These are phyloP conservation scores for Keiferia lycopersicella DNA, from an alignment of 2,888 invertebrate species.

Conservation along the genomic window DNA sequence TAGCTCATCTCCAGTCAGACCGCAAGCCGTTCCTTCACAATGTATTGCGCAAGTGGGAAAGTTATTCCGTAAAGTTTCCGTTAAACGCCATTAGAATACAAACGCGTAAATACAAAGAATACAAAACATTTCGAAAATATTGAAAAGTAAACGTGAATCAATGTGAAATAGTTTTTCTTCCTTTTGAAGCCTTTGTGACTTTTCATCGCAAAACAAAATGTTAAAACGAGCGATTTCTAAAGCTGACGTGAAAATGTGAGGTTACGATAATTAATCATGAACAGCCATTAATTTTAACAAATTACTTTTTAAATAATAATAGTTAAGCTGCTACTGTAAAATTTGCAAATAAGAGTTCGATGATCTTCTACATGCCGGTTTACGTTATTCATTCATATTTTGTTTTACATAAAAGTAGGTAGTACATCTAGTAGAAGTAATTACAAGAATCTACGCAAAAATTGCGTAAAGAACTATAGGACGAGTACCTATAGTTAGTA, in stretches of 20 bases:
- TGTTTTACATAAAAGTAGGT: too few relatives aligned
- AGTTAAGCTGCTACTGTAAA: background rate
- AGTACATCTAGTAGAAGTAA: too few relatives aligned
- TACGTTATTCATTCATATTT: too few relatives aligned
- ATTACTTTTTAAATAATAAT: background rate
- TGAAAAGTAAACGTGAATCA: background rate
- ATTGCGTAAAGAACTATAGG: too few relatives aligned
- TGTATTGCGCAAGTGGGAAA: slow-evolving; percentile 23
- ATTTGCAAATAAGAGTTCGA: background rate
- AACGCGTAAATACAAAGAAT: background rate
- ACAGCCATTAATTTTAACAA: background rate
- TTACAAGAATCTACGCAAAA: too few relatives aligned
- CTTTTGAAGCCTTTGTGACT: background rate
- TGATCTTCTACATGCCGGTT: background rate
- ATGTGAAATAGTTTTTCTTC: background rate
- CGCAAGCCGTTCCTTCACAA: slow-evolving; percentile 14
- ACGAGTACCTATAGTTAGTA: too few relatives aligned
- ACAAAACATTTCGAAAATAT: background rate
- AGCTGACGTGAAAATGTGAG: background rate
- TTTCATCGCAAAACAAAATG: background rate
- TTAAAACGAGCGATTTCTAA: background rate
- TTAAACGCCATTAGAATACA: background rate
- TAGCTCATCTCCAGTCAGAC: background rate
- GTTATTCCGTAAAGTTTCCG: slow-evolving; percentile 20
- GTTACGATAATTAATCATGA: background rate